phyloP scores from a whole-genome alignment of 2,113 vertebrate species.

The Mustela nigripes region DNA sequence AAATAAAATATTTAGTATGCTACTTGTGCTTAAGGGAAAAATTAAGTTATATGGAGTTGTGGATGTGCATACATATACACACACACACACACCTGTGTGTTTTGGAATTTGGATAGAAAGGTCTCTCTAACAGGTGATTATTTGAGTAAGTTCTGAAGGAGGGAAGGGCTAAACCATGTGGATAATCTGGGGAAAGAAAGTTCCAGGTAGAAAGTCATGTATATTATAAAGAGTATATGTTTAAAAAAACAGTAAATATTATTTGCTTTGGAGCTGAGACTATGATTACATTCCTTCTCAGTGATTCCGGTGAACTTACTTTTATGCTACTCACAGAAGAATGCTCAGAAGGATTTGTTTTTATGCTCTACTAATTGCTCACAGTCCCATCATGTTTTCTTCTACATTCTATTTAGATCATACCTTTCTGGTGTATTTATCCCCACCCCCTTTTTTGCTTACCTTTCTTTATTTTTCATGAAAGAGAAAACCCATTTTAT shows the following conservation, averaged over 20 bases:
- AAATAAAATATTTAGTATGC: not conserved
- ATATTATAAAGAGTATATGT: not conserved
- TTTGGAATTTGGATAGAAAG: not conserved
- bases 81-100: not conserved
- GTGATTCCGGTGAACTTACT: not conserved
- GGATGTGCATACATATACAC: not conserved
- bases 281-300: not conserved
- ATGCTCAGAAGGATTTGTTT: slow-evolving; percentile 46
- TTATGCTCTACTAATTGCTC: not conserved
- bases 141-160: not conserved
- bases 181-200: not conserved
- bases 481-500: slow-evolving; percentile 40
- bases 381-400: not conserved
- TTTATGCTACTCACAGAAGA: not conserved
- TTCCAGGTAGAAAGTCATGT: not conserved
- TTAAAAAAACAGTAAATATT: not conserved
- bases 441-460: not conserved
- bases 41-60: not conserved
- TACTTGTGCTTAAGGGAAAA: not conserved
- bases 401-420: not conserved
- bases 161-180: not conserved
- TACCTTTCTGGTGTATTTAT: not conserved
- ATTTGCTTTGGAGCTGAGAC: not conserved
- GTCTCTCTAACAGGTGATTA: not conserved
- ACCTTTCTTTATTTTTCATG: slow-evolving; percentile 10